Evolutionary conservation across 1,140 invertebrate species (phyloP), one percentile per base, ranked within the genome.

Genomic region (Zaprionus davidi): DNA sequence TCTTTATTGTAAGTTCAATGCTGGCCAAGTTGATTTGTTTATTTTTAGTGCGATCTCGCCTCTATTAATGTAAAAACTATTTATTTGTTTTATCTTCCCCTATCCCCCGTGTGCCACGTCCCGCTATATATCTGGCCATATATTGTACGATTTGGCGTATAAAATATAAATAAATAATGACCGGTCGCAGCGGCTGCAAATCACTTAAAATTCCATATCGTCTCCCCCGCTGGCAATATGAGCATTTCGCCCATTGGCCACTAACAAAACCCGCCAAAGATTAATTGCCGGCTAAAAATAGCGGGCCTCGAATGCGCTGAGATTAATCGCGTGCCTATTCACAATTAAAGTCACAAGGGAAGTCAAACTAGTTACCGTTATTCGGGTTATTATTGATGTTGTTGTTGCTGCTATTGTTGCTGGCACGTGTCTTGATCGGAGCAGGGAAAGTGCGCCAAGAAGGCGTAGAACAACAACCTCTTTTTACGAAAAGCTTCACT

Each of bases 191-290:
- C 31, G 57, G 70, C 70, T 72, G 81, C 84, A 81, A 88, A 88
- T 88, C 85, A 79, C 84, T 90, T 88, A 88, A 88, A 90, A 88
- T 88, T 84, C 85, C 84, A 81, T 57, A 75, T 22, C 44, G 7
- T 20, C 44, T 49, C 44, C 5, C 70, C 62, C 57, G 74, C 69
- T 66, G 69, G 62, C 46, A 66, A 56, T 57, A 20, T 38, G n/a
- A 31, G 46, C 3, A 51, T 58, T 62, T 68, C 17, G 56, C 41
- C 44, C 59, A 41, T 28, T 15, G 46, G 46, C 20, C 12, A n/a
- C 41, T 31, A 26, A 24, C 44, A 46, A 56, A 38, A 56, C 38
- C 28, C 55, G 36, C 26, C 44, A 44, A 56, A 76, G 83, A 88
- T 88, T 88, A 88, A 88, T 84, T 84, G 78, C 34, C 17, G 64